Evolutionary conservation across 1,140 invertebrate species (phyloP), one percentile per base, ranked within the genome.

Genomic region (Saccostrea glomerata): DNA sequence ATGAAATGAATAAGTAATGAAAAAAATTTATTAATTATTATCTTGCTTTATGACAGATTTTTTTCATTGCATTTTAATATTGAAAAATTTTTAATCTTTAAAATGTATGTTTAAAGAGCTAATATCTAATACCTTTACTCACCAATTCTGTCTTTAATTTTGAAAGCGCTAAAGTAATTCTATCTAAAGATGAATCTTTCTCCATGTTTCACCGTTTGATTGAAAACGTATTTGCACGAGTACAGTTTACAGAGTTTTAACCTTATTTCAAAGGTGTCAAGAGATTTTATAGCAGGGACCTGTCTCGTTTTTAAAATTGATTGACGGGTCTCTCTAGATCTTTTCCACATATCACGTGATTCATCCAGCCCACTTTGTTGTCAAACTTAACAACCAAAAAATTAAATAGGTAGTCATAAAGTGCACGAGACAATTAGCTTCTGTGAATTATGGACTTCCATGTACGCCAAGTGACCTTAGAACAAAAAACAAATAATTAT

Each of bases 131-230:
- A 17, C 11, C 47, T 23, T 55, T n/a, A 83, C 82, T 54, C 82
- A 83, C 82, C 82, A 83, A 55, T 20, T 83, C 82, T 36, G 82
- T 54, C 20, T 83, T 83, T 83, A 83, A 56, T 56, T 55, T 83
- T 11, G 82, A 54, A 13, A 83, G 82, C n/a, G 82, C 36, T 83
- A 56, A n/a, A 5, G 82, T 83, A 23, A 83, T 83, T 55, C 82
- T 54, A n/a, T 83, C 82, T n/a, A 56, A 9, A 25, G 82, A 54
- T 55, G 82, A 83, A 20, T 83, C 82, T 20, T 83, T 83, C 82
- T 83, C 82, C 82, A 83, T 83, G 25, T 36, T 73, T 73, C 11
- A 30, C 70, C 30, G 25, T 73, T 73, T 73, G 70, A 73, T 15
- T 36, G 13, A 73, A 25, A 73, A 25, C 30, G 70, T 73, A 73